Evolutionary conservation across 2,113 vertebrate species (phyloP).

Genomic region (Pyrgilauda ruficollis): DNA sequence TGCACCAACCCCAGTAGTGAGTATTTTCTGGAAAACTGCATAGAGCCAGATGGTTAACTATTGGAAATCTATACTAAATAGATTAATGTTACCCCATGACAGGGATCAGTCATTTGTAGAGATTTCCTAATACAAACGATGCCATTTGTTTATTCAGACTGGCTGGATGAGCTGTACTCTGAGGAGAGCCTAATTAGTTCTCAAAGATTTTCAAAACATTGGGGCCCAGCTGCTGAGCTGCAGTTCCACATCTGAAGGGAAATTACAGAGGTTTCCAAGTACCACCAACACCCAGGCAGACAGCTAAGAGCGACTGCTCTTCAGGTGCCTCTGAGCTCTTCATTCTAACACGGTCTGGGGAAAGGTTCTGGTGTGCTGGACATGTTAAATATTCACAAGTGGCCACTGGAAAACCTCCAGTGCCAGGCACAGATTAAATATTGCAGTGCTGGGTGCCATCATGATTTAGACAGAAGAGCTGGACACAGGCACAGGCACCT

Average conservation of each 20-base stretch:
- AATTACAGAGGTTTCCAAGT: not conserved
- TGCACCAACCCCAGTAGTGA: not conserved
- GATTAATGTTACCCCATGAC: conserved; percentile 69
- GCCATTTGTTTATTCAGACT: conserved; percentile 65
- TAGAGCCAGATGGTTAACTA: conserved; percentile 67
- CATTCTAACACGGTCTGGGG: not conserved
- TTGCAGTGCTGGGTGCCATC: not conserved
- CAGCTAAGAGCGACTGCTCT: not conserved
- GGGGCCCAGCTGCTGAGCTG: conserved; percentile 48
- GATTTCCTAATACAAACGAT: conserved; percentile 60
- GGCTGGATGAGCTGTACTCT: conserved; percentile 35
- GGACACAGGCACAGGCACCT: rapidly evolving
- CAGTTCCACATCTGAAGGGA: not conserved
- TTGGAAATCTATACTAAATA: conserved; percentile 70
- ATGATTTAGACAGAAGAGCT: not conserved
- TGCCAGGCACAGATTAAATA: not conserved
- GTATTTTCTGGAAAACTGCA: conserved; percentile 45
- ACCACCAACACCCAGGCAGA: not conserved
- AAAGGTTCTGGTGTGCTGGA: not conserved
- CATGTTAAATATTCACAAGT: not conserved
- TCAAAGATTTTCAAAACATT: conserved; percentile 44
- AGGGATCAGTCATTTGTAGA: conserved; percentile 66
- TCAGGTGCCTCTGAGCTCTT: not conserved
- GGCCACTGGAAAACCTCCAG: not conserved
- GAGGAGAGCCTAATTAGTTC: conserved; percentile 61